Evolutionary conservation across 2,797 vertebrate species (phyloP).

Genomic region (Smutsia temminckii): DNA sequence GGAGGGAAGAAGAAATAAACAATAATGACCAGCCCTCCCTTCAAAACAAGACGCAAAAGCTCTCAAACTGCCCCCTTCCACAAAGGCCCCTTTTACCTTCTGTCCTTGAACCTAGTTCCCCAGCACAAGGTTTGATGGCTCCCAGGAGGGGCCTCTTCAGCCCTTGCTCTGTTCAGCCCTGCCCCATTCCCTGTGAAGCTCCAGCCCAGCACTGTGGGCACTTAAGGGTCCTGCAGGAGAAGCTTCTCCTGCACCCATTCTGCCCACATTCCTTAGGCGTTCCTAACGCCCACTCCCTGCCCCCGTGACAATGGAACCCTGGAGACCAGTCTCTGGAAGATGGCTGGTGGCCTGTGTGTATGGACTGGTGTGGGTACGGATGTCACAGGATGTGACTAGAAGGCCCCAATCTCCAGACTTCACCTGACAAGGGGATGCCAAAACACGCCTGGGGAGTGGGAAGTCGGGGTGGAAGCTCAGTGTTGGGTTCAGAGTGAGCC

Average conservation of each 20-base stretch:
- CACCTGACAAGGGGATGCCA: neutral
- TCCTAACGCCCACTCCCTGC: neutral
- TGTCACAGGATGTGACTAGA: neutral
- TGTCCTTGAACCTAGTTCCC: neutral
- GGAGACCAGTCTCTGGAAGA: neutral
- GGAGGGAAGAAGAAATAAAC: slow-evolving; percentile 59
- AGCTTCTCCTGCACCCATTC: neutral
- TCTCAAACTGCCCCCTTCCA: neutral
- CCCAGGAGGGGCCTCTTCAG: neutral
- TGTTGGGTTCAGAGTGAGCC: neutral
- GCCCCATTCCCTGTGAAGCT: neutral
- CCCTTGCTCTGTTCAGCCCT: neutral
- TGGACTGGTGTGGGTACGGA: neutral
- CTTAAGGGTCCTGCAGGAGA: neutral
- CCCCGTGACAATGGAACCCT: neutral
- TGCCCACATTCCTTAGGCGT: neutral
- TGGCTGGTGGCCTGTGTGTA: neutral
- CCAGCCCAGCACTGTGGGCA: neutral
- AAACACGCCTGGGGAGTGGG: neutral
- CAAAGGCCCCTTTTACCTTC: neutral
- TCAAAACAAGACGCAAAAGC: neutral
- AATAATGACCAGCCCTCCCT: neutral
- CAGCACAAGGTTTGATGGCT: slow-evolving; percentile 82
- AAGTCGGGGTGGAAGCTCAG: neutral
- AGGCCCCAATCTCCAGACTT: neutral